phyloP scores from a whole-genome alignment of 2,888 invertebrate species.

The Macrosiphum euphorbiae region DNA sequence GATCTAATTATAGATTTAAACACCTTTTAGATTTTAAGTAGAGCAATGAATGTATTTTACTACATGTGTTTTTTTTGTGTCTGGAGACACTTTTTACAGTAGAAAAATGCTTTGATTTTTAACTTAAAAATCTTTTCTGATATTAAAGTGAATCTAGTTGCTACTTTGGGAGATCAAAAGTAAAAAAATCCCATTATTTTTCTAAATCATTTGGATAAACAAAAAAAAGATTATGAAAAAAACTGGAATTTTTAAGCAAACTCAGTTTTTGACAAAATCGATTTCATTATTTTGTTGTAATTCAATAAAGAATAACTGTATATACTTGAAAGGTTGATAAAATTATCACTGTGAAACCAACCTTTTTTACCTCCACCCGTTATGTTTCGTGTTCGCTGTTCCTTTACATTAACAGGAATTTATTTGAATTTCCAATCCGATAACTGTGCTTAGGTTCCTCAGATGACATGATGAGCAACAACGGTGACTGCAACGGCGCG shows the following conservation, averaged over 20 bases:
- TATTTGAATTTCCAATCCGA: background rate
- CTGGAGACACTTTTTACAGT: background rate
- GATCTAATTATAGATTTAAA: background rate
- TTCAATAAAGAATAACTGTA: too few relatives aligned
- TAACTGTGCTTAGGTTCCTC: slow-evolving; percentile 74
- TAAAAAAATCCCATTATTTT: background rate
- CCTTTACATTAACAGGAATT: background rate
- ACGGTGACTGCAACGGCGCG: slow-evolving; percentile 70
- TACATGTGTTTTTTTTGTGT: background rate
- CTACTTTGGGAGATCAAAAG: background rate
- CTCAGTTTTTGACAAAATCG: background rate
- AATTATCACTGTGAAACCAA: background rate
- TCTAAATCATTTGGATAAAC: background rate
- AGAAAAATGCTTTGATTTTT: background rate
- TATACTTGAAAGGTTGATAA: background rate
- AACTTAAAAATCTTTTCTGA: background rate
- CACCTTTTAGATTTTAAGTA: background rate
- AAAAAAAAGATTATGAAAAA: background rate
- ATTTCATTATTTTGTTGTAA: too few relatives aligned
- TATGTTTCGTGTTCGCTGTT: background rate
- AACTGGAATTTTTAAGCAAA: background rate
- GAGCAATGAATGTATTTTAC: background rate
- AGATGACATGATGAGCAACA: slow-evolving; percentile 80
- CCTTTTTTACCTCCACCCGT: background rate
- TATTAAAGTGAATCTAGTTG: background rate